A percentile compares a stretch with the other conserved stretches of the same genome.
These are phyloP conservation scores for Corythoichthys haematopterus DNA, from an alignment of 2,113 vertebrate species.

Conservation along the genomic window DNA sequence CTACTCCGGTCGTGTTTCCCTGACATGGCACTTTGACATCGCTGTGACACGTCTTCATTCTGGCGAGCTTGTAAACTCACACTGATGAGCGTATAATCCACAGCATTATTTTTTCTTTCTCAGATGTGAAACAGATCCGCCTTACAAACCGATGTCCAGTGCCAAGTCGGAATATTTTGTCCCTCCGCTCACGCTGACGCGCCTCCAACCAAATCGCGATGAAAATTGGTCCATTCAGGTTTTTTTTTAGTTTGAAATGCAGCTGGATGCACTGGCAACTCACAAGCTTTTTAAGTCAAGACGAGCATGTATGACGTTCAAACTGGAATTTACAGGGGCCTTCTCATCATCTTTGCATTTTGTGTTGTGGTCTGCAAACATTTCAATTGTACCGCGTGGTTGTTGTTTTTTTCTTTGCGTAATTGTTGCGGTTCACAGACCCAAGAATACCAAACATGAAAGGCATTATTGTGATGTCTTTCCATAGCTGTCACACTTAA, in stretches of 20 bases:
- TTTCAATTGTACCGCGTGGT: neutral
- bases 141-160: neutral
- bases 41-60: neutral
- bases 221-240: constrained; percentile 18
- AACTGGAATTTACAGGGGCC: neutral
- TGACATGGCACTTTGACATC: neutral
- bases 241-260: constrained; percentile 27
- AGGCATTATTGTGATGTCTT: constrained; percentile 6
- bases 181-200: neutral
- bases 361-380: constrained; percentile 5
- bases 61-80: neutral
- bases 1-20: neutral
- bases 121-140: neutral
- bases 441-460: constrained; percentile 1
- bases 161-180: neutral
- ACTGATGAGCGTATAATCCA: neutral
- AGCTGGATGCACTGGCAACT: constrained; percentile 45
- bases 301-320: constrained; percentile 5
- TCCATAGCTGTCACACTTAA: neutral
- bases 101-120: neutral
- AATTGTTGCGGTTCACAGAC: constrained; percentile 4
- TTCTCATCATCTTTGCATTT: constrained; percentile 5
- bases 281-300: constrained; percentile 6
- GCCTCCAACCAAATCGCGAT: neutral
- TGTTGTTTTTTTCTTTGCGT: neutral